phyloP scores from a whole-genome alignment of 2,797 vertebrate genomes.

The Thamnophis elegans region DNA sequence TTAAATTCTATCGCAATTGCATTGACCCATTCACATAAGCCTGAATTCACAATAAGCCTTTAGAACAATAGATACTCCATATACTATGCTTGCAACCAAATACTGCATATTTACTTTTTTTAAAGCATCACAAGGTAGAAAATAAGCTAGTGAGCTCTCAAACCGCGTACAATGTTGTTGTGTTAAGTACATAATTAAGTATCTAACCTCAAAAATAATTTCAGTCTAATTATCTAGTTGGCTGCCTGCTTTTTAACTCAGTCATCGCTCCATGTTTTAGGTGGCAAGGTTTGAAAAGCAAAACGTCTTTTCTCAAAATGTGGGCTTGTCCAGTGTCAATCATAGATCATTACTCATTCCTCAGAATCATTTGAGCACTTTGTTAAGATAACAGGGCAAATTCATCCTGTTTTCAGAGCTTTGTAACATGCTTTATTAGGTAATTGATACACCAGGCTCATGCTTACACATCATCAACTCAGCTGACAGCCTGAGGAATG shows the following conservation, averaged over 20 bases:
- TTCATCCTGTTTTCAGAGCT: constrained; percentile 26
- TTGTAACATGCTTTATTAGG: constrained; percentile 19
- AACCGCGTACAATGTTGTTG: not conserved
- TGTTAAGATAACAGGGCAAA: constrained; percentile 13
- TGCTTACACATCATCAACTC: constrained; percentile 7
- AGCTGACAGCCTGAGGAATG: constrained; percentile 4
- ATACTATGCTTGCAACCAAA: not conserved
- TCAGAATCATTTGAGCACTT: not conserved
- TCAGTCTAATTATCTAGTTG: not conserved
- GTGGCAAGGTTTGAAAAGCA: constrained; percentile 2
- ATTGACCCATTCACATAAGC: constrained; percentile 9
- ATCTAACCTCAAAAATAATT: not conserved
- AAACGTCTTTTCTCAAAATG: constrained; percentile 8
- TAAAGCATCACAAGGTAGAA: not conserved
- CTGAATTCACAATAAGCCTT: constrained; percentile 14
- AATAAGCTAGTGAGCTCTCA: not conserved
- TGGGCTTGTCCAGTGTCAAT: not conserved
- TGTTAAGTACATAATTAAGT: constrained; percentile 10
- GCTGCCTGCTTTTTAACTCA: constrained; percentile 24
- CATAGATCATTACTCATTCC: constrained; percentile 2
- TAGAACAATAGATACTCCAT: constrained; percentile 42
- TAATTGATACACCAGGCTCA: constrained; percentile 1
- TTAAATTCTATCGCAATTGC: not conserved
- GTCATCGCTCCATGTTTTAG: constrained; percentile 6
- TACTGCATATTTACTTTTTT: not conserved